Evolutionary conservation across 1,140 invertebrate genomes (phyloP).

Genomic region (Tetraneura akinire): DNA sequence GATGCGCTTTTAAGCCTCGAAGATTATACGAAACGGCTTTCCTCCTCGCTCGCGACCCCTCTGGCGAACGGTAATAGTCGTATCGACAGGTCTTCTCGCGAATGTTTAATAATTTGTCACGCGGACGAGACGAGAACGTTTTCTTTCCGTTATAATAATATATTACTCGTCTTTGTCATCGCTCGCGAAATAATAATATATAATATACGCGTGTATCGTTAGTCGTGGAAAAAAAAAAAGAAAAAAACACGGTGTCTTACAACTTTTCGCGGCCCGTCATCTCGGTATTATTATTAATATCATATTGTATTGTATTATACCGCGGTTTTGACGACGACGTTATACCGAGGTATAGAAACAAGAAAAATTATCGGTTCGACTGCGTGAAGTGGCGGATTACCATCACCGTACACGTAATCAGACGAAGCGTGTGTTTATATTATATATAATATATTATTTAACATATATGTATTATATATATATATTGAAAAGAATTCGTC

Average conservation of each 20-base stretch:
- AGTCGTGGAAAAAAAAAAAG: background rate
- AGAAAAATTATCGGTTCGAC: background rate
- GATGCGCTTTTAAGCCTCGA: background rate
- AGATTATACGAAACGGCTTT: conserved; percentile 28
- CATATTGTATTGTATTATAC: background rate
- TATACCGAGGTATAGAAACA: background rate
- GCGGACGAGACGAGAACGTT: background rate
- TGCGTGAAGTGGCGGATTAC: background rate
- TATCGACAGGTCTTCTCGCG: conserved; percentile 10
- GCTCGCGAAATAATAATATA: background rate
- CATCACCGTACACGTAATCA: background rate
- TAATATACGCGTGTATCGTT: background rate
- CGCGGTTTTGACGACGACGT: background rate
- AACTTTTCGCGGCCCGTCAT: conserved; percentile 1
- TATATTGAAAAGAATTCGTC: conserved; percentile 29
- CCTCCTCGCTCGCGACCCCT: background rate
- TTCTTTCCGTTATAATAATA: background rate
- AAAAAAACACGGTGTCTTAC: background rate
- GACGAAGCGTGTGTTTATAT: background rate
- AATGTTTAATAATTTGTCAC: conserved; percentile 41
- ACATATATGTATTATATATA: no score
- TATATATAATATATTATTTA: background rate
- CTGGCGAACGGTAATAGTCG: background rate
- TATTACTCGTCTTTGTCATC: conserved; percentile 41
- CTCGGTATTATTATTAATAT: no score